phyloP scores from a whole-genome alignment of 2,797 vertebrate genomes.

The Bovichtus variegatus region DNA sequence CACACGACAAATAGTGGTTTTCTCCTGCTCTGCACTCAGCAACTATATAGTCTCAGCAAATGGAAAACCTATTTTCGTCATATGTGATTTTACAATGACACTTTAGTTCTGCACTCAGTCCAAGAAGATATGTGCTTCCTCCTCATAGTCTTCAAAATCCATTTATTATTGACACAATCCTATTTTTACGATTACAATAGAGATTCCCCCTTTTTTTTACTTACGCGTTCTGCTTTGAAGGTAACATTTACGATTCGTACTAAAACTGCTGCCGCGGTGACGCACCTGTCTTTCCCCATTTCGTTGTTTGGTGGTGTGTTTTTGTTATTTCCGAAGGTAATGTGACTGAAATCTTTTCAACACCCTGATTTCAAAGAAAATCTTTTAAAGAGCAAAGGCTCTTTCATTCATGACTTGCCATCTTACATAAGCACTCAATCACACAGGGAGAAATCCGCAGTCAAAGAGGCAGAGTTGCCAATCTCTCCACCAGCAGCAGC shows the following conservation, averaged over 20 bases:
- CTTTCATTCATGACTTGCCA: conserved; percentile 44
- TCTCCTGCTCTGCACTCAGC: not conserved
- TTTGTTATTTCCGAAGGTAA: conserved; percentile 24
- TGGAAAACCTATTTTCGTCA: not conserved
- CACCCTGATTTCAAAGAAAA: conserved; percentile 37
- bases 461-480: conserved; percentile 56
- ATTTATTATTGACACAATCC: not conserved
- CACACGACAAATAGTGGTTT: conserved; percentile 1
- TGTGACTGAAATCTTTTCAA: conserved; percentile 47
- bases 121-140: not conserved
- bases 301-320: not conserved
- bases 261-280: not conserved
- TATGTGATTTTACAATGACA: not conserved
- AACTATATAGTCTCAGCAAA: not conserved
- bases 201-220: not conserved
- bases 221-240: not conserved
- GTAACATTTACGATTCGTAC: not conserved
- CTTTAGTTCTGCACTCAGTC: not conserved
- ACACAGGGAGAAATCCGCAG: conserved; percentile 37
- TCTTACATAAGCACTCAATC: conserved; percentile 51
- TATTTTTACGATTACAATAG: not conserved
- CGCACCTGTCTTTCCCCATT: conserved; percentile 10
- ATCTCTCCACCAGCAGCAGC: conserved; percentile 32
- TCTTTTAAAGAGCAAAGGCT: conserved; percentile 47
- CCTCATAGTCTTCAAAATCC: not conserved